Evolutionary conservation across 1,140 invertebrate genomes (phyloP).

Genomic region (Rhagoletis pomonella): DNA sequence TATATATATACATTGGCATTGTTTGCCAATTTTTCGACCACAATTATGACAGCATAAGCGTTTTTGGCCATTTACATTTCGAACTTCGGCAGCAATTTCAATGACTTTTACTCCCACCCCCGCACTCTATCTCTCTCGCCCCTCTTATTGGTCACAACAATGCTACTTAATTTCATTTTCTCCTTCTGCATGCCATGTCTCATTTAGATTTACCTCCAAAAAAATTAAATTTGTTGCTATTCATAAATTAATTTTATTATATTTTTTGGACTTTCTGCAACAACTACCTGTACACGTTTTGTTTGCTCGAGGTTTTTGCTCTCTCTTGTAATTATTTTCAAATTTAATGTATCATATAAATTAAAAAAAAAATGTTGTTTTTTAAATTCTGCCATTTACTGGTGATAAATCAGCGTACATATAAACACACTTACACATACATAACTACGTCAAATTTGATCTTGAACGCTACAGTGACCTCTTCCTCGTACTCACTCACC

Average conservation of each 20-base stretch:
- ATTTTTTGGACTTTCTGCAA: no score
- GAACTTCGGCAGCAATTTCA: neutral
- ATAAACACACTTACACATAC: neutral
- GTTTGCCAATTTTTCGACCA: slow-evolving; percentile 2
- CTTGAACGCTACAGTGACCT: slow-evolving; percentile 45
- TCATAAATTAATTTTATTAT: no score
- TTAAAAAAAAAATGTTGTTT: neutral
- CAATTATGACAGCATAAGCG: slow-evolving; percentile 34
- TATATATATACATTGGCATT: neutral
- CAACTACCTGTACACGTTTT: no score
- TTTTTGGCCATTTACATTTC: slow-evolving; percentile 7
- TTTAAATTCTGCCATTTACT: neutral
- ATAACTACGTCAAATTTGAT: slow-evolving; percentile 49
- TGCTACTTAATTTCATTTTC: neutral
- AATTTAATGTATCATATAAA: slow-evolving; percentile 17
- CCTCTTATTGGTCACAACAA: neutral
- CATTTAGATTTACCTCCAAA: neutral
- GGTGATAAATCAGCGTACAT: neutral
- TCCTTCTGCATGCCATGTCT: neutral
- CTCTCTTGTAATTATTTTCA: neutral
- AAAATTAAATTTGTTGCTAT: neutral
- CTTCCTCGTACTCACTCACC: slow-evolving; percentile 26
- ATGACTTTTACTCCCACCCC: neutral
- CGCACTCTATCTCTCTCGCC: neutral
- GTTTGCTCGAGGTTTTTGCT: slow-evolving; percentile 1